phyloP scores from a whole-genome alignment of 1,140 invertebrate species.

The Reticulitermes speratus region DNA sequence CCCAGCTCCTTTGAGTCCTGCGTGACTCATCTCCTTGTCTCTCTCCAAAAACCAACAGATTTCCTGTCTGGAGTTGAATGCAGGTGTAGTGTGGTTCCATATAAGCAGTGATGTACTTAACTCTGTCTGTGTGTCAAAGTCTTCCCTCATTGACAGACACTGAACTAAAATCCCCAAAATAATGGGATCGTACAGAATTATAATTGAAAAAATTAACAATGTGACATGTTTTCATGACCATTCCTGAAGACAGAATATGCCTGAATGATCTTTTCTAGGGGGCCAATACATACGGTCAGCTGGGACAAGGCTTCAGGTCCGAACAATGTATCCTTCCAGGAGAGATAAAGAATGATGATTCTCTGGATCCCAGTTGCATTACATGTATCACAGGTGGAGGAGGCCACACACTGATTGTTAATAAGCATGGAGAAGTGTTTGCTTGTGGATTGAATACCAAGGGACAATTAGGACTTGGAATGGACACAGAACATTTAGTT shows the following conservation, averaged over 20 bases:
- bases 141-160: no score
- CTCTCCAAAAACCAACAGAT: no score
- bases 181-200: no score
- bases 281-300: slow-evolving; percentile 81
- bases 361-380: slow-evolving; percentile 51
- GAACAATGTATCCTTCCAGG: slow-evolving; percentile 65
- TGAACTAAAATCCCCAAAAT: no score
- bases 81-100: no score
- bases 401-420: slow-evolving; percentile 65
- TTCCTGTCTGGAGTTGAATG: no score
- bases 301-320: slow-evolving; percentile 64
- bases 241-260: neutral
- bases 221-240: no score
- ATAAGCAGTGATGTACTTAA: no score
- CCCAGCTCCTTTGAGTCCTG: no score
- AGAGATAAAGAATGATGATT: slow-evolving; percentile 52
- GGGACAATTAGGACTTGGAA: slow-evolving; percentile 43
- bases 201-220: no score
- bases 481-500: slow-evolving; percentile 34
- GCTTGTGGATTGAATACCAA: slow-evolving; percentile 43
- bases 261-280: slow-evolving; percentile 55
- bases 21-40: no score
- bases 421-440: slow-evolving; percentile 38
- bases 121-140: no score
- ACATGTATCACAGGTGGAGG: slow-evolving; percentile 69